Evolutionary conservation across 2,113 vertebrate genomes (phyloP).

Genomic region (Sturnus vulgaris): DNA sequence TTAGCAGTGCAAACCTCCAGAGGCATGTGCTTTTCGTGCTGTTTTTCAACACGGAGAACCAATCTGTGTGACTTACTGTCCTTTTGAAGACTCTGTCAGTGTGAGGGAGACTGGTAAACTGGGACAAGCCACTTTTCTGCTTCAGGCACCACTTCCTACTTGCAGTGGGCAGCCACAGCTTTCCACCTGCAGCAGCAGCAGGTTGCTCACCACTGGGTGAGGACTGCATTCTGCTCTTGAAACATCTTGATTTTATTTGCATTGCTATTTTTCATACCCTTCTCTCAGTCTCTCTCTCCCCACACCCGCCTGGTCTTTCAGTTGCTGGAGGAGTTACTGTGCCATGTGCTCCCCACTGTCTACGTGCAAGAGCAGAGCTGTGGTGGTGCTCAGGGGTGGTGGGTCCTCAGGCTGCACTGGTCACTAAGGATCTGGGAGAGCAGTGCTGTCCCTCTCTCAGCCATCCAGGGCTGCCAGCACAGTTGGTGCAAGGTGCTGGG

Average conservation of each 20-base stretch:
- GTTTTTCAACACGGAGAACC: not conserved
- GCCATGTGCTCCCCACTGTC: not conserved
- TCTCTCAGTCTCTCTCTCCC: not conserved
- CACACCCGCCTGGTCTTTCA: not conserved
- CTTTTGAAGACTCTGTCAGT: not conserved
- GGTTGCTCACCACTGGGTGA: not conserved
- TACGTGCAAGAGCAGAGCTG: not conserved
- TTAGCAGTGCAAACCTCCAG: slow-evolving; percentile 12
- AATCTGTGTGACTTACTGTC: not conserved
- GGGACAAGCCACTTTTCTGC: not conserved
- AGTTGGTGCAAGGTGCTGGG: slow-evolving; percentile 2
- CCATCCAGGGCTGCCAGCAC: slow-evolving; percentile 8
- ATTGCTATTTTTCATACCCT: not conserved
- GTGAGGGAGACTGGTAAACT: not conserved
- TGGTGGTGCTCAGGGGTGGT: not conserved
- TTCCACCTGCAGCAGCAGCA: not conserved
- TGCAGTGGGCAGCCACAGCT: not conserved
- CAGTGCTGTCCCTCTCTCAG: not conserved
- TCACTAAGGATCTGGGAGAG: not conserved
- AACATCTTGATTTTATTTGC: not conserved
- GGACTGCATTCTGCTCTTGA: not conserved
- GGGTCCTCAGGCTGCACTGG: not conserved
- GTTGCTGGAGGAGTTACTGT: not conserved
- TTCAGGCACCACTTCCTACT: not conserved
- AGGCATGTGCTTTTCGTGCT: not conserved